These are phyloP conservation scores for Petrolisthes cinctipes DNA, from an alignment of 2,888 invertebrate species.

Conservation along the genomic window DNA sequence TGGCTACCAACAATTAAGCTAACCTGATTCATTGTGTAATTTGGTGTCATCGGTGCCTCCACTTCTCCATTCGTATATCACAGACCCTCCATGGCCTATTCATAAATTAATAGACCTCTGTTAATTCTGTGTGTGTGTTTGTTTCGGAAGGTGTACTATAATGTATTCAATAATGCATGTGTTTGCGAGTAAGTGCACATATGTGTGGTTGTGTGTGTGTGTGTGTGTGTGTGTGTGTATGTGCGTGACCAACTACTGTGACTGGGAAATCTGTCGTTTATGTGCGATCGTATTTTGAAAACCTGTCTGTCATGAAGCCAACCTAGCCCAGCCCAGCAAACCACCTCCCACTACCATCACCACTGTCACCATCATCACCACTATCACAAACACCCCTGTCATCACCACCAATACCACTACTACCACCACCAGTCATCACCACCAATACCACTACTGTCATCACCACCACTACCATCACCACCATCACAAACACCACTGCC, in stretches of 20 bases:
- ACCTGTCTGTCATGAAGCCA: background rate
- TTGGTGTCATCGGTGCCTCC: too few relatives aligned
- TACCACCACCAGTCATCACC: too few relatives aligned
- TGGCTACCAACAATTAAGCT: too few relatives aligned
- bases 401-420: too few relatives aligned
- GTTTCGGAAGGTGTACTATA: background rate
- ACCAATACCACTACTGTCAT: too few relatives aligned
- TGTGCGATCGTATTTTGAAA: background rate
- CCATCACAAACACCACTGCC: too few relatives aligned
- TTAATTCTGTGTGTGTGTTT: background rate
- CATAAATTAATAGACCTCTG: too few relatives aligned
- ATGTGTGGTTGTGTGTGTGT: background rate
- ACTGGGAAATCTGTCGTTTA: background rate
- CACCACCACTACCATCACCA: too few relatives aligned
- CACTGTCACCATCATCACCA: too few relatives aligned
- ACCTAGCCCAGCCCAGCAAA: background rate
- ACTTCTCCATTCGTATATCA: too few relatives aligned
- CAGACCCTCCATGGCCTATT: too few relatives aligned
- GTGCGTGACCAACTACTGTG: background rate
- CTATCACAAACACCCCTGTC: background rate
- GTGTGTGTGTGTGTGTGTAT: background rate
- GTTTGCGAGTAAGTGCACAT: background rate
- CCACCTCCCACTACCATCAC: background rate
- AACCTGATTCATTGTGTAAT: too few relatives aligned
- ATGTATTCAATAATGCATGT: background rate